phyloP scores from a whole-genome alignment of 2,888 invertebrate species.

The Byasa hedistus region DNA sequence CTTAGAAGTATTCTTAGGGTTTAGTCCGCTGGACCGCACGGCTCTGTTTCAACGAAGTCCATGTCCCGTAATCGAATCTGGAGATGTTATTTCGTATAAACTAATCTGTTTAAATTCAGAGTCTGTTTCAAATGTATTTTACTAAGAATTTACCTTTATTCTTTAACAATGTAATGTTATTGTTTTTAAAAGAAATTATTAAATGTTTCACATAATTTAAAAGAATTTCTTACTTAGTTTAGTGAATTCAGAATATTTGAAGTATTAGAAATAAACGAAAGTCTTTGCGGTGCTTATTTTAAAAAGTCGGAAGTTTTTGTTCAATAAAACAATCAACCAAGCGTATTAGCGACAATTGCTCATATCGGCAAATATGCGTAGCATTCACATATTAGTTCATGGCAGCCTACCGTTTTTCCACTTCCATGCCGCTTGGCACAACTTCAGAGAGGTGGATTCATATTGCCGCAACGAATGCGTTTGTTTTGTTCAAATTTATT shows the following conservation, averaged over 20 bases:
- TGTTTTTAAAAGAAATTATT: too few species aligned
- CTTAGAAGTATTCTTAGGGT: background rate
- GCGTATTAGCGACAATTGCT: conserved; percentile 44
- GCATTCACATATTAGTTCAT: conserved; percentile 74
- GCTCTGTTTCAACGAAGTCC: background rate
- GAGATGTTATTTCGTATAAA: background rate
- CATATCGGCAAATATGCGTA: conserved; percentile 60
- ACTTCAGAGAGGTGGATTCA: conserved; percentile 76
- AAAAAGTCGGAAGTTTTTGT: conserved; percentile 1
- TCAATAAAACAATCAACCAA: conserved; percentile 27
- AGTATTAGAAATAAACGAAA: background rate
- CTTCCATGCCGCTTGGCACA: conserved; percentile 75
- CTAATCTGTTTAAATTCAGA: background rate
- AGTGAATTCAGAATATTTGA: background rate
- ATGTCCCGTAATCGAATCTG: background rate
- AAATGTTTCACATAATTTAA: background rate
- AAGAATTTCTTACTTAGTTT: background rate
- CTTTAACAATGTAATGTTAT: too few species aligned
- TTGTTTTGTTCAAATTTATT: conserved; percentile 79
- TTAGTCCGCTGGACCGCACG: background rate
- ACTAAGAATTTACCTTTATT: too few species aligned
- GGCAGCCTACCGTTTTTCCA: conserved; percentile 67
- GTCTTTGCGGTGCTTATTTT: background rate
- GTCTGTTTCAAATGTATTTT: too few species aligned
- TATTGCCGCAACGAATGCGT: conserved; percentile 74